Conservation (phyloP, 2,888 invertebrate genomes). For the Pyrrhia umbra region DNA sequence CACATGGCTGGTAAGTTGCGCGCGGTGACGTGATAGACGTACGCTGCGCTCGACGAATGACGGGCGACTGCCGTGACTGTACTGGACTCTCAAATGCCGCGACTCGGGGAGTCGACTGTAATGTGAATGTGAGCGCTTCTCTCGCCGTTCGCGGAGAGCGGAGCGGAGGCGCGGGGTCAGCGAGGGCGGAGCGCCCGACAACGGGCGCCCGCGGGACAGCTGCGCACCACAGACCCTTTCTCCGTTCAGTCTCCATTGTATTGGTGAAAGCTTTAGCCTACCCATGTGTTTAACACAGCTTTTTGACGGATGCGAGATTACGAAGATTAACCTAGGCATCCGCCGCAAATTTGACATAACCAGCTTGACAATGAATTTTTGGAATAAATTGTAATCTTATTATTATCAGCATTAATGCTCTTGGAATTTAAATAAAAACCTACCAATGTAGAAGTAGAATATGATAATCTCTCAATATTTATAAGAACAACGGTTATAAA, state of each 20-base stretch:
- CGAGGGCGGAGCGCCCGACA: conserved; percentile 83
- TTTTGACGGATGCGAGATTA: conserved; percentile 52
- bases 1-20: conserved; percentile 86
- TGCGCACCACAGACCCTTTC: conserved; percentile 87
- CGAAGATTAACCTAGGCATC: conserved; percentile 26
- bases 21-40: conserved; percentile 78
- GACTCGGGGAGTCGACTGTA: conserved; percentile 65
- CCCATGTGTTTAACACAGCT: conserved; percentile 62
- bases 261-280: conserved; percentile 81
- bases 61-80: conserved; percentile 81
- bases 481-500: conserved; percentile 18
- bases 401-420: neutral
- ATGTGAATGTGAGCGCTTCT: conserved; percentile 71
- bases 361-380: conserved; percentile 5
- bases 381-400: neutral
- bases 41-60: conserved; percentile 79
- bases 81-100: conserved; percentile 62
- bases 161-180: conserved; percentile 79
- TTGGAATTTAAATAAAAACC: neutral
- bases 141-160: conserved; percentile 68
- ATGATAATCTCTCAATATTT: conserved; percentile 8
- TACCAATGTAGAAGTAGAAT: neutral
- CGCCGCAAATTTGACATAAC: conserved; percentile 23
- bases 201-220: conserved; percentile 86
- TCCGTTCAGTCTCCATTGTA: conserved; percentile 78